phyloP scores from a whole-genome alignment of 2,797 vertebrate genomes.

The Eulemur rubriventer region DNA sequence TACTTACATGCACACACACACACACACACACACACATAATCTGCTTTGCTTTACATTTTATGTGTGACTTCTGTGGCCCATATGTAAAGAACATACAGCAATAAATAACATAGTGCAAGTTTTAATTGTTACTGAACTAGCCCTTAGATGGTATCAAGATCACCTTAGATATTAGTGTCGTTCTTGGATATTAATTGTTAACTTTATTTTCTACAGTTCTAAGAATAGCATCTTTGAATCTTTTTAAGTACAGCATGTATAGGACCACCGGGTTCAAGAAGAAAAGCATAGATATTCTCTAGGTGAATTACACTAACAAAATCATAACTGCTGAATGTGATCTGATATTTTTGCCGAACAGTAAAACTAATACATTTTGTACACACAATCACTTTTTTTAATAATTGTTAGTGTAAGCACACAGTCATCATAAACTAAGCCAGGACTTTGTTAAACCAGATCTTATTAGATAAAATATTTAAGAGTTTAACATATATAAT shows the following conservation, averaged over 20 bases:
- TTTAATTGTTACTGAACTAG: constrained; percentile 25
- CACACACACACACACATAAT: not conserved
- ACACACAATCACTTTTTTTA: not conserved
- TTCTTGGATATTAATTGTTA: constrained; percentile 2
- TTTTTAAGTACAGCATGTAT: not conserved
- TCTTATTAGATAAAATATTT: constrained; percentile 6
- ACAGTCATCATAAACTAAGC: constrained; percentile 11
- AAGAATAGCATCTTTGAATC: not conserved
- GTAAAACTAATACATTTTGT: constrained; percentile 18
- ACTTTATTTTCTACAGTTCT: constrained; percentile 19
- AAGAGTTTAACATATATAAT: not conserved
- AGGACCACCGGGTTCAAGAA: not conserved
- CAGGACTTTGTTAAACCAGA: not conserved
- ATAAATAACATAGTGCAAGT: not conserved
- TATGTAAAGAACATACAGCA: not conserved
- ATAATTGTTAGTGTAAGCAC: not conserved
- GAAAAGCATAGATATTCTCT: not conserved
- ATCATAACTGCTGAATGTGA: not conserved
- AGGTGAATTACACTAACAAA: constrained; percentile 28
- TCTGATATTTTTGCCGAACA: not conserved
- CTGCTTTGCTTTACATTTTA: not conserved
- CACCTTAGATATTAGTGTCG: not conserved
- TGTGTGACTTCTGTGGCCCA: not conserved
- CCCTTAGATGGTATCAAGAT: not conserved
- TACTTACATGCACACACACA: not conserved